Percentiles rank a stretch among this genome's conserved stretches.
Conservation (phyloP, 2,888 invertebrate genomes). For the Drepanosiphum platanoidis region DNA sequence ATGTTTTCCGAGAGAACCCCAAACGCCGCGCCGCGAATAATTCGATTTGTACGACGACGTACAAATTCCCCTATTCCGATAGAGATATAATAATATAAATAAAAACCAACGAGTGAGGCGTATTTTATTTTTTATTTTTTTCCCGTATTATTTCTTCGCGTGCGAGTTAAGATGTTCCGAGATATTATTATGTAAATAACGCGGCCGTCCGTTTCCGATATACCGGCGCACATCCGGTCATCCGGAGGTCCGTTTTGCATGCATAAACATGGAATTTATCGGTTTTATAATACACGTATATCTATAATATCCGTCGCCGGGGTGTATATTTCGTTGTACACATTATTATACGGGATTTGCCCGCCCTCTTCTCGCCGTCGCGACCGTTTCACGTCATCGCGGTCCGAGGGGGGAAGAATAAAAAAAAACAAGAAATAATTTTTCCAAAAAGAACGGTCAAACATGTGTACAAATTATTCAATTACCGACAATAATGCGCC, state of each 20-base stretch:
- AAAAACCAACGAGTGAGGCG: background rate
- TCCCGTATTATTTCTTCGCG: background rate
- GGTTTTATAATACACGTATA: conserved; percentile 1
- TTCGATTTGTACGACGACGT: conserved; percentile 33
- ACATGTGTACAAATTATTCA: conserved; percentile 45
- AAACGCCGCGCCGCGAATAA: conserved; percentile 30
- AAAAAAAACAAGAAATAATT: conserved; percentile 22
- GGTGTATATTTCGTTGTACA: background rate
- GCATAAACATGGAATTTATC: conserved; percentile 39
- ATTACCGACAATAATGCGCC: conserved; percentile 40
- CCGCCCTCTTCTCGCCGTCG: background rate
- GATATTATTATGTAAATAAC: conserved; percentile 54
- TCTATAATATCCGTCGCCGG: conserved; percentile 1
- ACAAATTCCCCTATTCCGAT: background rate
- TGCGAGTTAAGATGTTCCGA: conserved; percentile 7
- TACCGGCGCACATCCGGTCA: conserved; percentile 53
- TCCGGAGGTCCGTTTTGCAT: conserved; percentile 40
- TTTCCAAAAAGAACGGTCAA: conserved; percentile 17
- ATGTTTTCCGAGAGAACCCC: conserved; percentile 7
- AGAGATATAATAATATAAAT: too few relatives aligned
- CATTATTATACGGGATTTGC: background rate
- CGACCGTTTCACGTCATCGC: background rate
- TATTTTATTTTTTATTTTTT: conserved; percentile 2
- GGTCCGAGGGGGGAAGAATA: background rate
- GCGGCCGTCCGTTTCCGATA: conserved; percentile 53